These are phyloP conservation scores for Siniperca knerii DNA, from an alignment of 2,113 vertebrate species.

Conservation along the genomic window DNA sequence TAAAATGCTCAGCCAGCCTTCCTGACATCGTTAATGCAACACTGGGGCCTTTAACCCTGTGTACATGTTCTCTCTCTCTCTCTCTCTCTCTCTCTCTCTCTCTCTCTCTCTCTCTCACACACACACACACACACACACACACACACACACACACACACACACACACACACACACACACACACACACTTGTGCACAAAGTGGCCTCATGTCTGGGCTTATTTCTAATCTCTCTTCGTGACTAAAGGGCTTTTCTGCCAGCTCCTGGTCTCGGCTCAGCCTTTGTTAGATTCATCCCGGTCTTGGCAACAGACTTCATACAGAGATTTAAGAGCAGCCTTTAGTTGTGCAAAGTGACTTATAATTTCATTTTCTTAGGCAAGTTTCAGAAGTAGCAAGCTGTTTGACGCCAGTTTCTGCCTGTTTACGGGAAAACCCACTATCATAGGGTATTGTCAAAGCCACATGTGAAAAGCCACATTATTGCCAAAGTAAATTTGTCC, in stretches of 20 bases:
- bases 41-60: conserved; percentile 79
- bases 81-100: not conserved
- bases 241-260: conserved; percentile 57
- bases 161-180: conserved; percentile 5
- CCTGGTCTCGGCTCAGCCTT: conserved; percentile 61
- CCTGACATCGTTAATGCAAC: conserved; percentile 84
- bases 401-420: conserved; percentile 32
- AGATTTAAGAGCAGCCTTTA: conserved; percentile 29
- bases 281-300: conserved; percentile 28
- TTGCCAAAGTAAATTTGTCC: conserved; percentile 47
- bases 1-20: conserved; percentile 74
- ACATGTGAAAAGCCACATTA: conserved; percentile 61
- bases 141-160: not conserved
- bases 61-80: not conserved
- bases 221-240: conserved; percentile 76
- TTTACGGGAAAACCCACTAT: conserved; percentile 51
- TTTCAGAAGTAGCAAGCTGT: conserved; percentile 45
- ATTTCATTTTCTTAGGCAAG: conserved; percentile 42
- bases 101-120: no score
- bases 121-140: no score
- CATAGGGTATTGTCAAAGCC: conserved; percentile 42
- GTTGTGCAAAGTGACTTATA: conserved; percentile 35
- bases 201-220: conserved; percentile 85
- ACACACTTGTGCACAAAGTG: conserved; percentile 12
- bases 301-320: conserved; percentile 25